Conservation (phyloP, 2,113 vertebrate genomes). For the Synodontis membranacea region DNA sequence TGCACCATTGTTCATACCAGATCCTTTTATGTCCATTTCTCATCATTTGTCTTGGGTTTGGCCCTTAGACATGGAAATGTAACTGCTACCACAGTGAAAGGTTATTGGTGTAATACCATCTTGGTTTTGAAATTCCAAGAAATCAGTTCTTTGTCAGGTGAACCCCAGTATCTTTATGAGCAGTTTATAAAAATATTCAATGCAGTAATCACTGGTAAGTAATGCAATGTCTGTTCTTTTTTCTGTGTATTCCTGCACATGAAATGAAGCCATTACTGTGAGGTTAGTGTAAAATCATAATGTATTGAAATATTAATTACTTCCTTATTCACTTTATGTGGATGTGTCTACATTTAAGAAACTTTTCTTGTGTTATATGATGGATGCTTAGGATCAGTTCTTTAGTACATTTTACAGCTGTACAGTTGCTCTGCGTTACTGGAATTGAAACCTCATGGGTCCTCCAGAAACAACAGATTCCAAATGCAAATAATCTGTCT, state of each 20-base stretch:
- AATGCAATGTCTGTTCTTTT: neutral
- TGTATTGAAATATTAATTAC: no score
- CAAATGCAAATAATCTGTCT: neutral
- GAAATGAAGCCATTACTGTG: neutral
- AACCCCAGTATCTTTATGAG: neutral
- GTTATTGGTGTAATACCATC: neutral
- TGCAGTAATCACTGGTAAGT: no score
- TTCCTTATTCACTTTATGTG: neutral
- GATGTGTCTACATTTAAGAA: neutral
- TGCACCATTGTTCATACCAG: neutral
- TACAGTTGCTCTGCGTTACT: neutral
- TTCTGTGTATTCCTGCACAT: neutral
- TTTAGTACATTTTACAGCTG: neutral
- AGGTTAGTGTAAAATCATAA: neutral
- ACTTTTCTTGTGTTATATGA: neutral
- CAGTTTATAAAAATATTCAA: no score
- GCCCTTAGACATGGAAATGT: neutral
- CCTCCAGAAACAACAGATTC: neutral
- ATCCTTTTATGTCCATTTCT: neutral
- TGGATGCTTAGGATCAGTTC: neutral
- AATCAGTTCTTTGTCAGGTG: neutral
- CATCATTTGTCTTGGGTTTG: neutral
- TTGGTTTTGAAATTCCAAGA: neutral
- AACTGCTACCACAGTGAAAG: neutral
- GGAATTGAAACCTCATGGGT: neutral